Conservation (phyloP, 2,888 invertebrate species). For the Doris montereyensis region DNA sequence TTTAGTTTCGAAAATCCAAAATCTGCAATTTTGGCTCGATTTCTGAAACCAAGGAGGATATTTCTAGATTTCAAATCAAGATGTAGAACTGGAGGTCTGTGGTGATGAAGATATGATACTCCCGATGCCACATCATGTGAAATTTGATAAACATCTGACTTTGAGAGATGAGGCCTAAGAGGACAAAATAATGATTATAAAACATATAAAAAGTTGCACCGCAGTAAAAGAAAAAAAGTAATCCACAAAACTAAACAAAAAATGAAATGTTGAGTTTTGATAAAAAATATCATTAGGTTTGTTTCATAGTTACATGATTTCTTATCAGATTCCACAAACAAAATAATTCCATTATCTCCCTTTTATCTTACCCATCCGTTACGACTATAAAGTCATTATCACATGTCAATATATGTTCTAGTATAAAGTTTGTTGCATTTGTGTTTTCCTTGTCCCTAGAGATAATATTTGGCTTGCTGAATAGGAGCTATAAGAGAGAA, state of each 20-base stretch:
- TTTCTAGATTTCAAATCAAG: constrained; percentile 69
- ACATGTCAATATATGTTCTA: no score
- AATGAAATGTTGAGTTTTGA: not conserved
- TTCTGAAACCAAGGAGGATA: constrained; percentile 59
- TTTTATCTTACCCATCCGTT: no score
- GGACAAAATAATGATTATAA: constrained; percentile 16
- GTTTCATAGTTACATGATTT: no score
- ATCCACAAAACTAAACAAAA: not conserved
- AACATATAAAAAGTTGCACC: no score
- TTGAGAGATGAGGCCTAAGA: constrained; percentile 60
- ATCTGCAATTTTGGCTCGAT: constrained; percentile 68
- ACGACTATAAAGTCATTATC: no score
- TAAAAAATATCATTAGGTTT: no score
- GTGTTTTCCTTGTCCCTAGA: no score
- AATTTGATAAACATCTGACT: constrained; percentile 65
- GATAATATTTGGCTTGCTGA: no score
- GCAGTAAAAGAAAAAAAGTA: not conserved
- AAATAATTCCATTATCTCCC: no score
- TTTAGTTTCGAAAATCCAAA: constrained; percentile 71
- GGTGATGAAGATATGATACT: constrained; percentile 68
- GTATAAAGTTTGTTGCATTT: no score
- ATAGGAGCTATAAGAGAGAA: no score
- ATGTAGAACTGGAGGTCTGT: constrained; percentile 65
- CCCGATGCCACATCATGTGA: constrained; percentile 65
- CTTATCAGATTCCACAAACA: no score